Evolutionary conservation across 2,888 invertebrate genomes (phyloP), one percentile per base, ranked within the genome.

Genomic region (Amblyjoppa fuscipennis): DNA sequence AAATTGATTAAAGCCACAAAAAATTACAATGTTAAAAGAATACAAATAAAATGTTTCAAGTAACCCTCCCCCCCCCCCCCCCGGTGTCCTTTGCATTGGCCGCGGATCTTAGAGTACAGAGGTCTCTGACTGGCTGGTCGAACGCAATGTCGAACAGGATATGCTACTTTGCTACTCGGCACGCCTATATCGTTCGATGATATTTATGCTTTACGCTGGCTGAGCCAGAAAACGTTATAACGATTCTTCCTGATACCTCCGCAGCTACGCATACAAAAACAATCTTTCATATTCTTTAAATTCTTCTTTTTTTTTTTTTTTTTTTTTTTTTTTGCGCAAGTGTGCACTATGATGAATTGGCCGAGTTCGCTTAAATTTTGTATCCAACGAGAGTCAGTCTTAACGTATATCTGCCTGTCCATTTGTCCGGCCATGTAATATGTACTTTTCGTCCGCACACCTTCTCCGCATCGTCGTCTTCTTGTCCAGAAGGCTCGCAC

Each of bases 131-230:
- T 59, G 45, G 68, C 68, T 69, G 61, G 38, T 56, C 68, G 38
- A 51, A 41, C 38, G 83, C 59, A 66, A 77, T 70, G 78, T 49
- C 20, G 56, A 38, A 51, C 78, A 68, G 73, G 83, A 83, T 83
- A 31, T 11, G 61, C 61, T 51, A 73, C 38, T 56, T 59, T 38
- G 68, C 77, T 83, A 74, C 83, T 66, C 49, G 5, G 49, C 49
- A 38, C 49, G 68, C 74, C 59, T 49, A 68, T 16, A 75, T 77
- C 82, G 41, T 71, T 64, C 71, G 56, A 71, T 66, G 71, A 77
- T 64, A 77, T 77, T 83, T 74, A 70, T 45, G 68, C 49, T 78
- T 61, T 25, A 38, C 66, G 53, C 68, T 66, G 31, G 64, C 51
- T 51, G 75, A 38, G 13, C 38, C 41, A 20, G 59, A 28, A 28